A percentile compares a stretch with the other conserved stretches of the same genome.
Evolutionary conservation across 1,140 invertebrate species (phyloP).

Genomic region (Portunus trituberculatus): DNA sequence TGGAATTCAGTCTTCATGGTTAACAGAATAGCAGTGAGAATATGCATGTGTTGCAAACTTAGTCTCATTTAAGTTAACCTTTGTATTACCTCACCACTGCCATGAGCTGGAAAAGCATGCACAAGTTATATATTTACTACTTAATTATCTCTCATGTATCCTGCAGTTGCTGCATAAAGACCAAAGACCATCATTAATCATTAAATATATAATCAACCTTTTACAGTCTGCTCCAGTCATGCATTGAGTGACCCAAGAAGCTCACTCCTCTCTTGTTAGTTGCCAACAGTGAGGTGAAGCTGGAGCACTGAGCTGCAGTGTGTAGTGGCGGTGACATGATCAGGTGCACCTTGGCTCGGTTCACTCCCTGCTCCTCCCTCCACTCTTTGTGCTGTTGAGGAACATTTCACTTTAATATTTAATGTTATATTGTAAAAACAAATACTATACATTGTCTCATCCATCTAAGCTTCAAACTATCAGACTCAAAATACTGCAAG

Average conservation of each 20-base stretch:
- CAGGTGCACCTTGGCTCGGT: no score
- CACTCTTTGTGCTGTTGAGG: neutral
- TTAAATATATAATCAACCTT: neutral
- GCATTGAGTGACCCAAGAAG: neutral
- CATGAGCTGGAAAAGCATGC: slow-evolving; percentile 49
- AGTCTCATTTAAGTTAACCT: slow-evolving; percentile 34
- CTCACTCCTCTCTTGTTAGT: neutral
- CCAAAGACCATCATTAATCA: slow-evolving; percentile 55
- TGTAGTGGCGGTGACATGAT: neutral
- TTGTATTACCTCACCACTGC: slow-evolving; percentile 46
- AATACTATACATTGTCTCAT: neutral
- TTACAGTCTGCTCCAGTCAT: slow-evolving; percentile 13
- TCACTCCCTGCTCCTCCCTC: neutral
- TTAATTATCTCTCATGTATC: slow-evolving; percentile 14
- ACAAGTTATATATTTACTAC: slow-evolving; percentile 39
- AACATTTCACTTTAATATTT: neutral
- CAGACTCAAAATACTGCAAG: neutral
- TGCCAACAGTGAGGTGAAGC: neutral
- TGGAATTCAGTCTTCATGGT: neutral
- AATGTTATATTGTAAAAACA: neutral
- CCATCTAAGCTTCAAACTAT: neutral
- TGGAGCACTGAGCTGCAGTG: neutral
- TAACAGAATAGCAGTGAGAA: neutral
- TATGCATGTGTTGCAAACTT: neutral
- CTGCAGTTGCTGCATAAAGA: slow-evolving; percentile 34